These are phyloP conservation scores for Mimachlamys varia DNA, from an alignment of 2,888 invertebrate species.

Conservation along the genomic window DNA sequence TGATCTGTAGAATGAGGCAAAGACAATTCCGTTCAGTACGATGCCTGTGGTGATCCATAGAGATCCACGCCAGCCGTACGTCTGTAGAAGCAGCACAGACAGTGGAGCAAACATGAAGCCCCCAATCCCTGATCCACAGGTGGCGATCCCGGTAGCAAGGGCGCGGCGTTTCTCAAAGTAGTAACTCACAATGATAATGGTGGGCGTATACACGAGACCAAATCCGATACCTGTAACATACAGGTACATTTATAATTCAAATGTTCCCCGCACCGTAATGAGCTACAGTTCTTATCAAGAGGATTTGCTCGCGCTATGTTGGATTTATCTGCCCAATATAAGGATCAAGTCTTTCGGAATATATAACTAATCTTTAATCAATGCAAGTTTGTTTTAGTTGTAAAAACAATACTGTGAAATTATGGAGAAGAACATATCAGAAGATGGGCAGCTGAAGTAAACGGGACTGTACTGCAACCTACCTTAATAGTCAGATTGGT, in stretches of 20 bases:
- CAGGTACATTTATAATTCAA: background rate
- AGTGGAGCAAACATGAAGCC: conserved; percentile 93
- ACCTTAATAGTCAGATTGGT: too few species aligned
- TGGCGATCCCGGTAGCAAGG: conserved; percentile 96
- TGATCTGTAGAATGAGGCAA: conserved; percentile 89
- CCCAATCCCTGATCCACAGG: conserved; percentile 98
- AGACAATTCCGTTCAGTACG: conserved; percentile 89
- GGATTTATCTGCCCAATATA: too few species aligned
- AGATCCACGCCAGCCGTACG: conserved; percentile 89
- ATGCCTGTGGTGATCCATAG: conserved; percentile 91
- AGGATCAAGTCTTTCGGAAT: too few species aligned
- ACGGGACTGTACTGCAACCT: too few species aligned
- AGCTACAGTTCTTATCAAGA: too few species aligned
- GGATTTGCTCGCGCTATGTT: too few species aligned
- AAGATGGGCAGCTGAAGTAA: too few species aligned
- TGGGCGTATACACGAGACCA: conserved; percentile 96
- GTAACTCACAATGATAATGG: conserved; percentile 96
- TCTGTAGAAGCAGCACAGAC: conserved; percentile 86
- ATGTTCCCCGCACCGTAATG: too few species aligned
- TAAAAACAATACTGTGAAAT: too few species aligned
- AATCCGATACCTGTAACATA: conserved; percentile 90
- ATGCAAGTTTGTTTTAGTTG: too few species aligned
- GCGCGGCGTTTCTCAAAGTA: conserved; percentile 98
- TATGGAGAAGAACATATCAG: too few species aligned
- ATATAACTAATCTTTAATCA: too few species aligned